Evolutionary conservation across 2,113 vertebrate genomes (phyloP).

Genomic region (Caranx ignobilis): DNA sequence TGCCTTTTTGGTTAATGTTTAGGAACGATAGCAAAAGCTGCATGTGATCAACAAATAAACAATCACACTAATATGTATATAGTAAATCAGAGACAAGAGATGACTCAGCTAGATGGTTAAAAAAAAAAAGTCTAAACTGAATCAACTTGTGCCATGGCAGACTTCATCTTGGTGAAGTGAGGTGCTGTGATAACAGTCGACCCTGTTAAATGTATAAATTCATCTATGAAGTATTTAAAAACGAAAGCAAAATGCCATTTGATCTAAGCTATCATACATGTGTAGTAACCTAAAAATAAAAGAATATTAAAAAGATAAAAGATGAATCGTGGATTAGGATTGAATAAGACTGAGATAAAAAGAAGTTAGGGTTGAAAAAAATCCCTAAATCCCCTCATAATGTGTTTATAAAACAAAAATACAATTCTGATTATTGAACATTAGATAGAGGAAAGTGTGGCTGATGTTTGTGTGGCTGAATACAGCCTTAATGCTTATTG

Average conservation of each 20-base stretch:
- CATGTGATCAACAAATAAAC: slow-evolving; percentile 68
- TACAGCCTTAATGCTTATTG: slow-evolving; percentile 50
- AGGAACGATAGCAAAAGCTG: slow-evolving; percentile 65
- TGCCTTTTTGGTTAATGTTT: slow-evolving; percentile 72
- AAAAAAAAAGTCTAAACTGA: slow-evolving; percentile 32
- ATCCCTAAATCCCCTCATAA: slow-evolving; percentile 77
- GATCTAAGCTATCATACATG: slow-evolving; percentile 76
- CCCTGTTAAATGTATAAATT: slow-evolving; percentile 58
- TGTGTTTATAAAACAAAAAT: slow-evolving; percentile 81
- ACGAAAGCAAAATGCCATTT: slow-evolving; percentile 65
- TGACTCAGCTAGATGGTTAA: slow-evolving; percentile 42
- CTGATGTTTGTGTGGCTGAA: slow-evolving; percentile 40
- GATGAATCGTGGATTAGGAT: slow-evolving; percentile 83
- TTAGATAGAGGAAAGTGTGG: slow-evolving; percentile 81
- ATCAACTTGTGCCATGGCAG: slow-evolving; percentile 31
- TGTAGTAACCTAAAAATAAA: slow-evolving; percentile 74
- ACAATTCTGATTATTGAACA: slow-evolving; percentile 84
- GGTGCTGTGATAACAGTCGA: slow-evolving; percentile 60
- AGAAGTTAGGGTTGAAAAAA: slow-evolving; percentile 71
- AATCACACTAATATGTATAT: slow-evolving; percentile 66
- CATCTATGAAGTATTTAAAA: slow-evolving; percentile 59
- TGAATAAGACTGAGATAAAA: slow-evolving; percentile 90
- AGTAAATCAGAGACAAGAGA: slow-evolving; percentile 54
- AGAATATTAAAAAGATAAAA: slow-evolving; percentile 80
- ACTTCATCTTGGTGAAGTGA: slow-evolving; percentile 49